Base-by-base conservation (phyloP, 2,888 invertebrate genomes). In the Nemotelus pantherinus region DNA sequence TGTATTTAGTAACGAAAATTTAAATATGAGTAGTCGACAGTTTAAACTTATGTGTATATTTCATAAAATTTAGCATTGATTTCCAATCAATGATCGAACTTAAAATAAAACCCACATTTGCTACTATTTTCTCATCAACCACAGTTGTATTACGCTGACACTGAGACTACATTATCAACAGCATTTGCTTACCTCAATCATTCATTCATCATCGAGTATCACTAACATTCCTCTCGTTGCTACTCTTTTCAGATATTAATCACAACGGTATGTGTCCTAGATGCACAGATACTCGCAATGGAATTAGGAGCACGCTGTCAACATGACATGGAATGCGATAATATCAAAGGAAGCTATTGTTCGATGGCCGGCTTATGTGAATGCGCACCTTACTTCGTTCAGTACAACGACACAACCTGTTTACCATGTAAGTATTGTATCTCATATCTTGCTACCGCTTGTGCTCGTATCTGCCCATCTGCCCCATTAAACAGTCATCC, bases 331-430 rank as follows among this genome's bases (percentile, higher is more conserved):
- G 87, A 87, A 82, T 87, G 87, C 81, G 87, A 87, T 83, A 86
- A 86, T 81, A 86, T 87, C 80, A 87, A 86, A 83, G 87, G 86
- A 81, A 87, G 87, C 82, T 83, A 84, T 81, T 87, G 87, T 82
- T 86, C 87, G 55, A 83, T 86, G 78, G 82, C 82, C 83, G 94
- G 94, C 82, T 89, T 90, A 81, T 96, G 96, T 88, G 90, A 91
- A 78, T 96, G 96, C 87, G 92, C 93, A 86, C 93, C 95, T 50
- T 95, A 94, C 88, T 94, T 91, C 87, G 95, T 95, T 53, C 90
- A 90, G 85, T 91, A 92, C 85, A 94, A 96, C 88, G 90, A 90
- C 83, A 92, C 93, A 79, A 90, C 90, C 80, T 96, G 96, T 88
- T 89, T 95, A 82, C 94, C 94, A 89, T 94, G 95, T 96, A 89